phyloP scores from a whole-genome alignment of 2,888 invertebrate species.

The Autographa pulchrina region DNA sequence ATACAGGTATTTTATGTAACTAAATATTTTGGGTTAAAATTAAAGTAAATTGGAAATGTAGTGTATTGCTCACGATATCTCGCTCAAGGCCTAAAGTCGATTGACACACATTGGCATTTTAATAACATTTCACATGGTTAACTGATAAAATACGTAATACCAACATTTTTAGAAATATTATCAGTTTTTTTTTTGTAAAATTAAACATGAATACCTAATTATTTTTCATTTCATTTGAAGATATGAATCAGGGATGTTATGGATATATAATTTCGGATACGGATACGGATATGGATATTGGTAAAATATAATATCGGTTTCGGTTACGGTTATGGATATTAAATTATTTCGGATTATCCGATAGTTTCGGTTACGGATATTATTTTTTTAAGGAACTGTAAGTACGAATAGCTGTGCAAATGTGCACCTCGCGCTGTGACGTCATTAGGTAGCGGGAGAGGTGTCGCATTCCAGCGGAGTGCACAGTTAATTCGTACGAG shows the following conservation, averaged over 20 bases:
- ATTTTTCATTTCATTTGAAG: not conserved
- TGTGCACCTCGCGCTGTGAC: no score
- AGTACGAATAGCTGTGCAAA: no score
- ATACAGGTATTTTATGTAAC: slow-evolving; percentile 57
- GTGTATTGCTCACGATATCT: slow-evolving; percentile 13
- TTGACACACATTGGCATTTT: not conserved
- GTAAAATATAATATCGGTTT: no score
- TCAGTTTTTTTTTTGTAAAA: not conserved
- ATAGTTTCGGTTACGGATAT: no score
- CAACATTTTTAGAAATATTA: not conserved
- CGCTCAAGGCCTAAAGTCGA: slow-evolving; percentile 48
- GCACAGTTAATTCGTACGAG: no score
- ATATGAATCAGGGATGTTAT: not conserved
- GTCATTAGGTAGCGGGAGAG: no score
- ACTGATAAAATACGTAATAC: not conserved
- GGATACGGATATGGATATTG: no score
- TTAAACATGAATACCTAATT: not conserved
- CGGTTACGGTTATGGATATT: no score
- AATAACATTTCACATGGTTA: not conserved
- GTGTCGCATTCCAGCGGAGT: no score
- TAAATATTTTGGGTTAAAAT: slow-evolving; percentile 10
- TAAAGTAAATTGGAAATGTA: not conserved
- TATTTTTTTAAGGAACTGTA: no score
- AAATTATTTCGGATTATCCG: no score
- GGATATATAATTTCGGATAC: no score